These are phyloP conservation scores for Bombus consobrinus DNA, from an alignment of 1,140 invertebrate genomes.

Conservation along the genomic window DNA sequence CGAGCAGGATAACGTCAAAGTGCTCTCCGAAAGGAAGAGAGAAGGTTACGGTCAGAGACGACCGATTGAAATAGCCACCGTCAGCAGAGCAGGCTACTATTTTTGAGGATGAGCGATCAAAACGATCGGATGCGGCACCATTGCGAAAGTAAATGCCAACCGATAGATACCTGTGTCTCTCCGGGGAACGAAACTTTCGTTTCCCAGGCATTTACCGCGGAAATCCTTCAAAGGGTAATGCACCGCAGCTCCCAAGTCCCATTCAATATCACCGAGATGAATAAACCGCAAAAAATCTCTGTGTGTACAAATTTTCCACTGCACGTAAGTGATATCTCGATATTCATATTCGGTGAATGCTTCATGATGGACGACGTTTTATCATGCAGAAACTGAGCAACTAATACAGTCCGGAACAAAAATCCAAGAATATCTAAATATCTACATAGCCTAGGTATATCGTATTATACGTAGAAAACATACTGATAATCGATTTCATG, in stretches of 20 bases:
- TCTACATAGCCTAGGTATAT: no score
- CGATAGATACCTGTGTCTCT: neutral
- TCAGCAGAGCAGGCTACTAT: slow-evolving; percentile 39
- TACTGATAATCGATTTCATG: no score
- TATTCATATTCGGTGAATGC: no score
- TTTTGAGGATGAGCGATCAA: slow-evolving; percentile 66
- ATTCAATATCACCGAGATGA: slow-evolving; percentile 13
- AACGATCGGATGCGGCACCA: slow-evolving; percentile 58
- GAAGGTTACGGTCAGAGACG: slow-evolving; percentile 46
- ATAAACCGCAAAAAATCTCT: neutral
- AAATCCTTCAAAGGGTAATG: slow-evolving; percentile 24
- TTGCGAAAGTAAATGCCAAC: slow-evolving; percentile 61
- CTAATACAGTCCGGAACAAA: no score
- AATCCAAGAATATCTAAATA: no score
- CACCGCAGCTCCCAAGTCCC: neutral
- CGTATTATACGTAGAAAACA: no score
- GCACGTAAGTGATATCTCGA: neutral
- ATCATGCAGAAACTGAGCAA: no score
- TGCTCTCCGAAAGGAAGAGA: slow-evolving; percentile 56
- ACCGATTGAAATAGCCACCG: slow-evolving; percentile 63
- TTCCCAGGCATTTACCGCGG: slow-evolving; percentile 9
- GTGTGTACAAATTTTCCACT: neutral
- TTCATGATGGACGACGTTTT: neutral
- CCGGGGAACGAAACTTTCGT: slow-evolving; percentile 24
- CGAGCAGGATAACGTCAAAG: slow-evolving; percentile 76